Conservation (phyloP, 2,113 vertebrate genomes). For the Micromys minutus region DNA sequence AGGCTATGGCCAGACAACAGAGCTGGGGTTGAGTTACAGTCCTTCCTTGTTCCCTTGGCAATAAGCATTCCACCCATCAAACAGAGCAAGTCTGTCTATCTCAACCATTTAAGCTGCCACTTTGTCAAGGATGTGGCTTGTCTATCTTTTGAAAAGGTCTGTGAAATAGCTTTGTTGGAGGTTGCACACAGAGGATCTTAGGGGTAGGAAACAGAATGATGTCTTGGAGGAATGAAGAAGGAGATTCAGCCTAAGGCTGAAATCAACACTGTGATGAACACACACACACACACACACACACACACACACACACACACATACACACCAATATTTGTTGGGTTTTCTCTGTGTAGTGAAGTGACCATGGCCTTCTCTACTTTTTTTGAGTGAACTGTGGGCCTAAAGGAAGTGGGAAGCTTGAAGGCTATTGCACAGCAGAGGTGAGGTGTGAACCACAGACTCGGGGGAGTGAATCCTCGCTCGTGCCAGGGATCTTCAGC, state of each 20-base stretch:
- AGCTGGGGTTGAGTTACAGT: accelerated
- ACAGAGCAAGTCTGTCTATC: background rate
- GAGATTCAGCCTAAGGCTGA: background rate
- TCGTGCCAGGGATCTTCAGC: background rate
- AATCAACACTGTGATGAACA: no score
- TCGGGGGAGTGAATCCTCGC: background rate
- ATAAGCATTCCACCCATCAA: background rate
- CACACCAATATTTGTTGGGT: no score
- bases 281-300: no score
- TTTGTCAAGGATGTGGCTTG: background rate
- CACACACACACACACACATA: no score
- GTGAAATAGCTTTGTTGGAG: background rate
- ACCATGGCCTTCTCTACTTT: background rate
- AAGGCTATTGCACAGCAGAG: background rate
- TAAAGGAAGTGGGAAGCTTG: background rate
- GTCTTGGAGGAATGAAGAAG: background rate
- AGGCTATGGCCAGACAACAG: background rate
- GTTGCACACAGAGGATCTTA: background rate
- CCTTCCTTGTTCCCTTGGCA: background rate
- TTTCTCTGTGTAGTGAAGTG: background rate
- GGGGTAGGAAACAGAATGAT: background rate
- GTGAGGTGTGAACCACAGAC: background rate
- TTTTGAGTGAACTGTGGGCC: background rate
- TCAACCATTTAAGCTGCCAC: background rate
- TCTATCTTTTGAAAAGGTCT: background rate